Evolutionary conservation across 2,113 vertebrate species (phyloP).

Genomic region (Xenopus laevis): DNA sequence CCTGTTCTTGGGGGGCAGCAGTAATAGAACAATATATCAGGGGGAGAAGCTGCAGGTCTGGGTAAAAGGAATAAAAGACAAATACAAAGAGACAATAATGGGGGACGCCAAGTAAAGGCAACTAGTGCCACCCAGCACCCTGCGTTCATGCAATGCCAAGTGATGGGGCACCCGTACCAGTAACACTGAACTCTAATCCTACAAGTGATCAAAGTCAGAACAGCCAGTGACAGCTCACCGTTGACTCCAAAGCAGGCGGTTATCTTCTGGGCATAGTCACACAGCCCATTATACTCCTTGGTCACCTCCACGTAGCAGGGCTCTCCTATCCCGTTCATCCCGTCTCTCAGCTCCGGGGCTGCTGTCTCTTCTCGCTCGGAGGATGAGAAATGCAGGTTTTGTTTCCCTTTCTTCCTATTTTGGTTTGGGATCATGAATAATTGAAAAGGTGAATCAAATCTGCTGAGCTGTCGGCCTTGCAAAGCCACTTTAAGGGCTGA

Average conservation of each 20-base stretch:
- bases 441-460: slow-evolving; percentile 71
- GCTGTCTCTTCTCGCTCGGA: slow-evolving; percentile 46
- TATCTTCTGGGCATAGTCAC: slow-evolving; percentile 88
- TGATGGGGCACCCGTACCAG: too few relatives aligned
- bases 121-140: too few relatives aligned
- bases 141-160: too few relatives aligned
- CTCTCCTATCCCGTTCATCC: slow-evolving; percentile 54
- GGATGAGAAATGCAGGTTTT: not conserved
- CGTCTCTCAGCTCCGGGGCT: slow-evolving; percentile 60
- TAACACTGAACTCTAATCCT: too few relatives aligned
- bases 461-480: slow-evolving; percentile 64
- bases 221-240: slow-evolving; percentile 69
- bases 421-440: slow-evolving; percentile 80
- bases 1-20: too few relatives aligned
- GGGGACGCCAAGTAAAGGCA: too few relatives aligned
- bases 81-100: too few relatives aligned
- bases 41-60: too few relatives aligned
- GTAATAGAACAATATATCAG: too few relatives aligned
- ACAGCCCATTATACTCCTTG: slow-evolving; percentile 65
- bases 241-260: slow-evolving; percentile 88
- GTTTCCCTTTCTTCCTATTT: slow-evolving; percentile 47
- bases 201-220: not conserved
- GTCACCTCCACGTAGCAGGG: slow-evolving; percentile 55
- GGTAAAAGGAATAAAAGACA: too few relatives aligned
- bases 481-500: slow-evolving; percentile 36